Evolutionary conservation across 1,140 invertebrate genomes (phyloP).

Genomic region (Pseudomyrmex cubaensis): DNA sequence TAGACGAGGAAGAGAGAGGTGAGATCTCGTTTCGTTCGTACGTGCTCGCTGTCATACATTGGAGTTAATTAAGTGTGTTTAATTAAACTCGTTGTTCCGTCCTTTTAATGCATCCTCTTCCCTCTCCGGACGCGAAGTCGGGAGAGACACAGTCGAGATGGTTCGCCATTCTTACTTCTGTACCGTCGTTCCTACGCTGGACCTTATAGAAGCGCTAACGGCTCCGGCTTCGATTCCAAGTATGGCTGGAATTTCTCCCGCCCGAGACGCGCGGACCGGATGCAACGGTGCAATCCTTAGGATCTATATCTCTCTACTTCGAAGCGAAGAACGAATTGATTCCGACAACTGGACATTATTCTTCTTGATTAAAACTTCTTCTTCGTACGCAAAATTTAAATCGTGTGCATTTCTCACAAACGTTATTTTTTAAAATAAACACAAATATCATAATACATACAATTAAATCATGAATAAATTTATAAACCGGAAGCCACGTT

Average conservation of each 20-base stretch:
- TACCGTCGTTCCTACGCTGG: conserved; percentile 56
- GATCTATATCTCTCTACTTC: conserved; percentile 15
- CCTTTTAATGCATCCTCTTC: conserved; percentile 54
- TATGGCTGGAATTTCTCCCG: conserved; percentile 74
- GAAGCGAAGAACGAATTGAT: conserved; percentile 20
- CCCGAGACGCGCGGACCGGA: conserved; percentile 25
- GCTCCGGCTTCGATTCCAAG: conserved; percentile 71
- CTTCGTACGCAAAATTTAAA: too few species aligned
- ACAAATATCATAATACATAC: neutral
- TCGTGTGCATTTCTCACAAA: too few species aligned
- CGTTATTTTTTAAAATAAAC: neutral
- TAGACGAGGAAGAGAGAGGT: conserved; percentile 19
- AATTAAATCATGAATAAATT: neutral
- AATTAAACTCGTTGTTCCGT: conserved; percentile 78
- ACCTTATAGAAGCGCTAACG: conserved; percentile 74
- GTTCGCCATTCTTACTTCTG: conserved; percentile 47
- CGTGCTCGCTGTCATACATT: conserved; percentile 74
- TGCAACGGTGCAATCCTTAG: conserved; percentile 27
- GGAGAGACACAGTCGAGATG: conserved; percentile 21
- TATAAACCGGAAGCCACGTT: too few species aligned
- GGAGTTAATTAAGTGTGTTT: conserved; percentile 80
- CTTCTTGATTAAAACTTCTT: neutral
- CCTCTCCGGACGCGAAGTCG: conserved; percentile 35
- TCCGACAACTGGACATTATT: conserved; percentile 18
- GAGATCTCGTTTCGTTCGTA: conserved; percentile 58